phyloP scores from a whole-genome alignment of 1,140 invertebrate genomes.

The honey bee (Apis mellifera) region Amel_HAv3.1 CM009933.2:1806001-1806500 shows the following conservation, averaged over 20 bases:
- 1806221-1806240: slow-evolving; percentile 24
- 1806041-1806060: slow-evolving; percentile 1
- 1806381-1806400: too few species aligned
- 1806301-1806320: too few species aligned
- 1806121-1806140: neutral
- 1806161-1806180: neutral
- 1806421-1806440: too few species aligned
- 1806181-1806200: neutral
- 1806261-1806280: neutral
- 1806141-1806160: neutral
- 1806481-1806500: too few species aligned
- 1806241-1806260: neutral
- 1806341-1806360: too few species aligned
- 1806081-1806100: slow-evolving; percentile 14
- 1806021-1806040: neutral
- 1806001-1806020: neutral
- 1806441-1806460: too few species aligned
- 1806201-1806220: slow-evolving; percentile 3
- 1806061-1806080: neutral
- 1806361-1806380: too few species aligned
- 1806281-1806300: too few species aligned
- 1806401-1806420: too few species aligned
- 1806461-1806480: too few species aligned
- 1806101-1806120: neutral
- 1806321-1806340: too few species aligned